Percentiles rank a stretch among this genome's conserved stretches.
Conservation (phyloP, 2,888 invertebrate species). For the Saturnia japonica region DNA sequence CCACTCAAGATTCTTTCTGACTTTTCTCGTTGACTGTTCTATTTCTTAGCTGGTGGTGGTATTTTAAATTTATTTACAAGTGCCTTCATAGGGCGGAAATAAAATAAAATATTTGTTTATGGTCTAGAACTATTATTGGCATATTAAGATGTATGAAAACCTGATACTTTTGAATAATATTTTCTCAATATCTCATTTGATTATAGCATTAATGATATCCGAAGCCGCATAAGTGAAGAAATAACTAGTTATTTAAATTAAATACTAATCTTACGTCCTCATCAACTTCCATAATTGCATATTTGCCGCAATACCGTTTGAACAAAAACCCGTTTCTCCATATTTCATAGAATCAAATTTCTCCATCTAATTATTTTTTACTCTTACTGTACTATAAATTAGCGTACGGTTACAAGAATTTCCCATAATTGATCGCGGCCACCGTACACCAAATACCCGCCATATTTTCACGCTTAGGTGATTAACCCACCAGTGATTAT, state of each 20-base stretch:
- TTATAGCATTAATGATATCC: background rate
- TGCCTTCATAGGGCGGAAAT: no score
- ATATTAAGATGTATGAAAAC: background rate
- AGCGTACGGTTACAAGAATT: background rate
- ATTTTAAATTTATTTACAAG: no score
- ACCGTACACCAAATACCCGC: no score
- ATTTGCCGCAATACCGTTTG: background rate
- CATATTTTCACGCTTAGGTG: no score
- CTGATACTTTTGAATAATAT: background rate
- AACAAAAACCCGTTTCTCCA: background rate
- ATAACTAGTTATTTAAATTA: constrained; percentile 19
- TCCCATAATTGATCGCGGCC: no score
- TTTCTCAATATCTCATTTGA: background rate
- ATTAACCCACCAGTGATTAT: no score
- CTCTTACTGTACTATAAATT: no score
- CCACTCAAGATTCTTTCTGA: no score
- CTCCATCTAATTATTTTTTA: no score
- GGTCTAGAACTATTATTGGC: background rate
- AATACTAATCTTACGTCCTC: background rate
- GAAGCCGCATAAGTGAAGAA: background rate
- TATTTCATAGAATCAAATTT: background rate
- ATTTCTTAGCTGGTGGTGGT: no score
- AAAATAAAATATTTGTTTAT: no score
- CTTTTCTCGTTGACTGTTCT: no score
- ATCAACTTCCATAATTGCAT: constrained; percentile 3